Base-by-base conservation (phyloP, 1,140 invertebrate genomes). In the Ostrea edulis region DNA sequence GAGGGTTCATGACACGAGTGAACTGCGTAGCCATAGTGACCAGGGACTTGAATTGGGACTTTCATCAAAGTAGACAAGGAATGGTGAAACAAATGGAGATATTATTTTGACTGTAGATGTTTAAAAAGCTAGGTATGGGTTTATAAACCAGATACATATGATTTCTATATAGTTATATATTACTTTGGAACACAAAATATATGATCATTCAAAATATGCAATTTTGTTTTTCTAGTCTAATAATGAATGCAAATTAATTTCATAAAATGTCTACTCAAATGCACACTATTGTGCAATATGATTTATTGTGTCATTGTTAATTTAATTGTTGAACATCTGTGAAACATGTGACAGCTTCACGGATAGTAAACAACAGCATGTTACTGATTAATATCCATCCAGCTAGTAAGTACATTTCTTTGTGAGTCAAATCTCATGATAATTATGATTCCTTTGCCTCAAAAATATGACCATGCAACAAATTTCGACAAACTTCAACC, bases 21-120 rank as follows among this genome's bases (percentile, higher is more conserved):
- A 77, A 77, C 68, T 77, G 68, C 68, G 68, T 77, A 77, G 68
- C 11, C 68, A 77, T 35, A 25, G 68, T 2, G 68, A 77, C 68
- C 25, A 7, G 68, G 68, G 68, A 77, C 68, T 77, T 35, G 29
- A 9, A 77, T 77, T 77, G 68, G 68, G 68, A 77, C 68, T 77
- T 77, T 77, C 29, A 77, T 77, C 22, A 35, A 35, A 77, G 68
- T 29, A 77, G 68, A 29, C 68, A 77, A 12, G 35, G 17, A 62
- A 29, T 12, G 12, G 14, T 25, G 22, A 77, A 14, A 25, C 68
- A 77, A 77, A 77, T 12, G 68, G 20, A 62, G 0, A 62, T 17
- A 20, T 20, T 17, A 20, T 62, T 17, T 7, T 62, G 55, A 58
- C n/a, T 20, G 14, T 20, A 62, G n/a, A 20, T n/a, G n/a, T n/a